Conservation (phyloP, 2,113 vertebrate species). For the Garra rufa region DNA sequence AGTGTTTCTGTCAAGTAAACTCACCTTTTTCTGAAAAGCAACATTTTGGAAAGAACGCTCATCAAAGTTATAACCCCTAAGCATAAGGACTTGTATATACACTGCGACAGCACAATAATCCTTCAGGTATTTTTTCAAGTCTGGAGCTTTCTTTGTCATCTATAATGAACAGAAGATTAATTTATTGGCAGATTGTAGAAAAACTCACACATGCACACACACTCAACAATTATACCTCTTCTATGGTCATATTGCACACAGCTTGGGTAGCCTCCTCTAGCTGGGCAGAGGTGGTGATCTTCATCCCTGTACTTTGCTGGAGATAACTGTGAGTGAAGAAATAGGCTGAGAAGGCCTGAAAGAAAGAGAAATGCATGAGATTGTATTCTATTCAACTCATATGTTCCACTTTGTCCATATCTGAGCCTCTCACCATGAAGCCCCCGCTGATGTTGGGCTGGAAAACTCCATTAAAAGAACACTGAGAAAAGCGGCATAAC, state of each 20-base stretch:
- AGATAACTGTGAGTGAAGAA: conserved; percentile 82
- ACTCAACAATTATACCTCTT: conserved; percentile 65
- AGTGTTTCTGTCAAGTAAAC: not conserved
- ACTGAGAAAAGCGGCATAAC: conserved; percentile 53
- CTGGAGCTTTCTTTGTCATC: conserved; percentile 49
- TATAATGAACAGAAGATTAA: conserved; percentile 6
- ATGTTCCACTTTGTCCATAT: not conserved
- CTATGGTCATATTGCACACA: conserved; percentile 73
- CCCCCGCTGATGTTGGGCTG: conserved; percentile 59
- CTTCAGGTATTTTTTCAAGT: conserved; percentile 52
- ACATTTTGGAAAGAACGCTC: conserved; percentile 66
- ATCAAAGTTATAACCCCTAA: conserved; percentile 74
- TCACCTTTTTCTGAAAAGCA: conserved; percentile 73
- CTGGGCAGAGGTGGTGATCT: conserved; percentile 63
- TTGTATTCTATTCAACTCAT: not conserved
- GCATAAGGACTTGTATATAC: conserved; percentile 73
- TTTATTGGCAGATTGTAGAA: too few relatives aligned
- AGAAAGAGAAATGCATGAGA: conserved; percentile 27
- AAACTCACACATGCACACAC: not conserved
- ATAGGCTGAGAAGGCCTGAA: conserved; percentile 86
- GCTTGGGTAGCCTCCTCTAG: conserved; percentile 64
- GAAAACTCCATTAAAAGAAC: conserved; percentile 64
- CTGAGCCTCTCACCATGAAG: conserved; percentile 54
- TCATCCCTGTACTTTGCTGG: conserved; percentile 64
- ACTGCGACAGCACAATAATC: conserved; percentile 69